A percentile compares a stretch with the other conserved stretches of the same genome.
phyloP scores from a whole-genome alignment of 2,797 vertebrate genomes.

The Champsocephalus gunnari region DNA sequence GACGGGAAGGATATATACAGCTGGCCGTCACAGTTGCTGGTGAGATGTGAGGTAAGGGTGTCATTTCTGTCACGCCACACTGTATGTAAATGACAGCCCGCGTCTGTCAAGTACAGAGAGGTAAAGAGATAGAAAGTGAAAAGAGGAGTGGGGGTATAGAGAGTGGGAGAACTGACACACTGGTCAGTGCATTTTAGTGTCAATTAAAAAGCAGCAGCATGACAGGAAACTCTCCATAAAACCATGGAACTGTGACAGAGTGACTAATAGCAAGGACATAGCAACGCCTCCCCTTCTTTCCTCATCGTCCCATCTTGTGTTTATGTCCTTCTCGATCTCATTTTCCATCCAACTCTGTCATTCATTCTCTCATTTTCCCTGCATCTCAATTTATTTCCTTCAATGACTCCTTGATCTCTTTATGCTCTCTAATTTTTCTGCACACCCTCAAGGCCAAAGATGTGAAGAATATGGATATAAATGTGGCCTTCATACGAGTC shows the following conservation, averaged over 20 bases:
- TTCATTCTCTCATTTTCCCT: constrained; percentile 28
- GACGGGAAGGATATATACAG: constrained; percentile 24
- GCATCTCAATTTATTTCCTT: constrained; percentile 24
- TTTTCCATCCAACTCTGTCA: constrained; percentile 21
- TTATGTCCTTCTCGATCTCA: constrained; percentile 26
- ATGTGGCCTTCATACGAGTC: constrained; percentile 71
- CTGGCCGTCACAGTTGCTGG: constrained; percentile 34
- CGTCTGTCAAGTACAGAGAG: constrained; percentile 47
- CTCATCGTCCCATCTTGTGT: constrained; percentile 33
- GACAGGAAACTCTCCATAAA: constrained; percentile 81
- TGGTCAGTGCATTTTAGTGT: constrained; percentile 81
- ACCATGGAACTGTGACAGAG: constrained; percentile 69
- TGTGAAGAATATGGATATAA: constrained; percentile 48
- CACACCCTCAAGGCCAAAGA: constrained; percentile 38
- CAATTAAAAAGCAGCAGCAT: constrained; percentile 82
- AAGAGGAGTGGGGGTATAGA: constrained; percentile 26
- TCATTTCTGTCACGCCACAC: constrained; percentile 40
- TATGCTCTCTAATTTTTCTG: constrained; percentile 43
- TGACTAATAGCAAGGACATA: constrained; percentile 61
- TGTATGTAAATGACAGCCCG: constrained; percentile 56
- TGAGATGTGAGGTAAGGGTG: constrained; percentile 47
- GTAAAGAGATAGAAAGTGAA: constrained; percentile 40
- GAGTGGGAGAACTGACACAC: constrained; percentile 56
- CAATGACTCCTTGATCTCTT: constrained; percentile 48
- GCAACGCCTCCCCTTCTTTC: constrained; percentile 37